A percentile compares a stretch with the other conserved stretches of the same genome.
These are phyloP conservation scores for Torymus tubicola DNA, from an alignment of 2,888 invertebrate genomes.

Conservation along the genomic window DNA sequence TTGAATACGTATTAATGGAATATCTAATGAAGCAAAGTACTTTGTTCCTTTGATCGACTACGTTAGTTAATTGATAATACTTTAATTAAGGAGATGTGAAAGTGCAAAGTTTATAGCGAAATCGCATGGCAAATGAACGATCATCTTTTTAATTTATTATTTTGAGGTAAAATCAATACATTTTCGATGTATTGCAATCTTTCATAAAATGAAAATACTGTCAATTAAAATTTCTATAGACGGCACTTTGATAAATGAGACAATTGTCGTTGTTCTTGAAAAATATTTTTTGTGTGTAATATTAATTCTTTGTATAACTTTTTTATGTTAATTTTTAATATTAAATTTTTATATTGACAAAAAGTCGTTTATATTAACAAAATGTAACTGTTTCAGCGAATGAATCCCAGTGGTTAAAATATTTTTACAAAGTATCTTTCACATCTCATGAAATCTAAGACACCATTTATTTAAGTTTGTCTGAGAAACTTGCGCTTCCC, in stretches of 20 bases:
- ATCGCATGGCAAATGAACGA: neutral
- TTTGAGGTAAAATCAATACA: neutral
- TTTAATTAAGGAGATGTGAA: constrained; percentile 27
- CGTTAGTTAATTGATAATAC: constrained; percentile 21
- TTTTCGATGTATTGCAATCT: no score
- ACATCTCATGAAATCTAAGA: constrained; percentile 29
- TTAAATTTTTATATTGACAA: no score
- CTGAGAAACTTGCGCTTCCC: constrained; percentile 14
- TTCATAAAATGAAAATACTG: no score
- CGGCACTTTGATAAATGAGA: no score
- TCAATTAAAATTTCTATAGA: no score
- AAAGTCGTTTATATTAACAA: no score
- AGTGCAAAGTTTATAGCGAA: constrained; percentile 22
- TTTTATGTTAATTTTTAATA: no score
- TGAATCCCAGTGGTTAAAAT: no score
- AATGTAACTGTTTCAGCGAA: no score
- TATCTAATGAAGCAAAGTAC: constrained; percentile 26
- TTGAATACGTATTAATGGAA: constrained; percentile 1
- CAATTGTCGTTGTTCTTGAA: no score
- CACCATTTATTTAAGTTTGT: constrained; percentile 52
- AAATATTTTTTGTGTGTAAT: no score
- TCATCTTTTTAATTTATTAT: neutral
- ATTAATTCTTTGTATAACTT: no score
- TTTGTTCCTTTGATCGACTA: constrained; percentile 47
- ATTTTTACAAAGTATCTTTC: constrained; percentile 25